Conservation (phyloP, 92 coral and sea anemone genomes). For the Pocillopora meandrina region DNA sequence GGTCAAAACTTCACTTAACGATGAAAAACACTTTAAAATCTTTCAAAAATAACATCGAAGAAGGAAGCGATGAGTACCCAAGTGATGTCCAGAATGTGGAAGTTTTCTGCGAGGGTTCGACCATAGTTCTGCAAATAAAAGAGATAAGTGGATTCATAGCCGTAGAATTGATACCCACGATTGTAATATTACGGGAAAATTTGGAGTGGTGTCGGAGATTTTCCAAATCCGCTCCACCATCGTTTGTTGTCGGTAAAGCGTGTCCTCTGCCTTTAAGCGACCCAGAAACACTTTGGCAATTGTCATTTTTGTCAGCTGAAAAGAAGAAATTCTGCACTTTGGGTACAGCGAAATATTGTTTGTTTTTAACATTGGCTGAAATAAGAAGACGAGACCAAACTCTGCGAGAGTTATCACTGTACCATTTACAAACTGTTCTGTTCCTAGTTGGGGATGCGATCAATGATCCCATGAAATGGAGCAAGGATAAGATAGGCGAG, state of each 20-base stretch:
- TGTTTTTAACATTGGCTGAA: slow-evolving; percentile 72
- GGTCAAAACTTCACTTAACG: slow-evolving; percentile 81
- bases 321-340: slow-evolving; percentile 71
- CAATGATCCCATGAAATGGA: slow-evolving; percentile 72
- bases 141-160: slow-evolving; percentile 59
- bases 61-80: slow-evolving; percentile 67
- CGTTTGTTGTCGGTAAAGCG: slow-evolving; percentile 79
- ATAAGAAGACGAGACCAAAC: slow-evolving; percentile 77
- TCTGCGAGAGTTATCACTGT: slow-evolving; percentile 70
- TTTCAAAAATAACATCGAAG: slow-evolving; percentile 53
- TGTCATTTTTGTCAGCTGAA: slow-evolving; percentile 79
- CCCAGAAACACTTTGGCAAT: slow-evolving; percentile 89
- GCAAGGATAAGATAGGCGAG: slow-evolving; percentile 62
- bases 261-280: slow-evolving; percentile 78
- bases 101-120: slow-evolving; percentile 76
- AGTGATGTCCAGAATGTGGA: slow-evolving; percentile 58
- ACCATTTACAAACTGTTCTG: slow-evolving; percentile 71
- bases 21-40: slow-evolving; percentile 68
- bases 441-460: slow-evolving; percentile 64
- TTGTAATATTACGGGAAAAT: slow-evolving; percentile 61
- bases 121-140: slow-evolving; percentile 80
- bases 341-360: slow-evolving; percentile 55
- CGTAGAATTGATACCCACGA: slow-evolving; percentile 85
- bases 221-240: slow-evolving; percentile 70
- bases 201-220: slow-evolving; percentile 63